A percentile compares a stretch with the other conserved stretches of the same genome.
phyloP scores from a whole-genome alignment of 2,113 vertebrate genomes.

The Anhinga rufa region DNA sequence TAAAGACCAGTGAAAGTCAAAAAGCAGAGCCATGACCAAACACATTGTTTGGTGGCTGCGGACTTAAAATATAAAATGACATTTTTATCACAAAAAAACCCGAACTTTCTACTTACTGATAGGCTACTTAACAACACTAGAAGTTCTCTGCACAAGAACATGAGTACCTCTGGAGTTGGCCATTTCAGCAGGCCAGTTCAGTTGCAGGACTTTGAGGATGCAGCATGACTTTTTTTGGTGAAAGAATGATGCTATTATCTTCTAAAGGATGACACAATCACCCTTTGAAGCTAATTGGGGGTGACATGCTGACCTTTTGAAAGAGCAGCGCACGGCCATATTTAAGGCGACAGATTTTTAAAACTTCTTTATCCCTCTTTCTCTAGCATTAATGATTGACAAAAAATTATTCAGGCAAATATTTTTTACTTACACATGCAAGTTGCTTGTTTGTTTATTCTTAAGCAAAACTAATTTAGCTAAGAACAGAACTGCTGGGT shows the following conservation, averaged over 20 bases:
- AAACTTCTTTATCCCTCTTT: neutral
- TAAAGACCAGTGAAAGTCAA: neutral
- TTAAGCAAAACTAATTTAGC: neutral
- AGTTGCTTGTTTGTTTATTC: neutral
- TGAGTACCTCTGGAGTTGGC: neutral
- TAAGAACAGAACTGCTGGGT: neutral
- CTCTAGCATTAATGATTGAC: neutral
- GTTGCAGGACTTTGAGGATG: neutral
- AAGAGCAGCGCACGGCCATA: neutral
- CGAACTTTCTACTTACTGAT: neutral
- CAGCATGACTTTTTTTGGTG: neutral
- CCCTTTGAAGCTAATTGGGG: slow-evolving; percentile 59
- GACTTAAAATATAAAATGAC: neutral
- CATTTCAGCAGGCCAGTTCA: neutral
- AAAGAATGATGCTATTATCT: slow-evolving; percentile 71
- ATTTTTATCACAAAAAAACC: neutral
- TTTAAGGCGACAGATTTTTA: slow-evolving; percentile 64
- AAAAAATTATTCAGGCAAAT: neutral
- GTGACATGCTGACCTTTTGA: slow-evolving; percentile 20
- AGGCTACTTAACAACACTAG: neutral
- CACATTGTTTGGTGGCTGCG: neutral
- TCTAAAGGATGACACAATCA: slow-evolving; percentile 71
- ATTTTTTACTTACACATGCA: neutral
- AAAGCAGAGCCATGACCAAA: neutral
- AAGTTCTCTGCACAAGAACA: neutral